A percentile compares a stretch with the other conserved stretches of the same genome.
These are phyloP conservation scores for Taeniopygia guttata DNA, from an alignment of 2,797 vertebrate genomes.

Conservation along the genomic window DNA sequence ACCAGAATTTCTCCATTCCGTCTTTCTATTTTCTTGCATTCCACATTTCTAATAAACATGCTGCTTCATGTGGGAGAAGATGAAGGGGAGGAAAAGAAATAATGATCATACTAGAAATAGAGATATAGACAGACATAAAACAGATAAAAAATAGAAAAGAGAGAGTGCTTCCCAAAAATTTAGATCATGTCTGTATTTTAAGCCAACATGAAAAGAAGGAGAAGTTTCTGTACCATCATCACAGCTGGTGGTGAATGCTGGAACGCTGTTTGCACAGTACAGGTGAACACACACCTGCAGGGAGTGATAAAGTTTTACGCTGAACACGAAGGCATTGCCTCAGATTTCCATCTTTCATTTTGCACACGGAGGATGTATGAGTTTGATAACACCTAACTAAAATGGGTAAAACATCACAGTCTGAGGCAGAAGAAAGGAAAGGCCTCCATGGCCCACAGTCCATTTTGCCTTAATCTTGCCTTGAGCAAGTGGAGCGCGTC, in stretches of 20 bases:
- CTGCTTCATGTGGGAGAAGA: background rate
- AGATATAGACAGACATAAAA: background rate
- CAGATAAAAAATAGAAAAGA: background rate
- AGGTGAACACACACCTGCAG: background rate
- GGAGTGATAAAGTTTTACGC: background rate
- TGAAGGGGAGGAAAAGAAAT: background rate
- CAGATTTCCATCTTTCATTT: background rate
- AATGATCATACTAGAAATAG: background rate
- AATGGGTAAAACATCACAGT: background rate
- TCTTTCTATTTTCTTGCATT: background rate
- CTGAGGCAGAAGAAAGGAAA: background rate
- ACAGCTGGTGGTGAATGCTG: background rate
- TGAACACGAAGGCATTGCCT: background rate
- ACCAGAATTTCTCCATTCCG: background rate
- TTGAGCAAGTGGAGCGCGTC: background rate
- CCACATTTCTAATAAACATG: background rate
- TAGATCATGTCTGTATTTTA: background rate
- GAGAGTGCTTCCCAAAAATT: background rate
- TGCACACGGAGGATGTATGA: accelerated
- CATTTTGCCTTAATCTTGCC: background rate
- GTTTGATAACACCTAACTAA: background rate
- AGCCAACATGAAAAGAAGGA: background rate
- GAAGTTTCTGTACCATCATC: background rate
- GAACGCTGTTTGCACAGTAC: background rate
- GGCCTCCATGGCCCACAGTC: background rate